These are phyloP conservation scores for Brachyptera putata DNA, from an alignment of 2,888 invertebrate species.

Conservation along the genomic window DNA sequence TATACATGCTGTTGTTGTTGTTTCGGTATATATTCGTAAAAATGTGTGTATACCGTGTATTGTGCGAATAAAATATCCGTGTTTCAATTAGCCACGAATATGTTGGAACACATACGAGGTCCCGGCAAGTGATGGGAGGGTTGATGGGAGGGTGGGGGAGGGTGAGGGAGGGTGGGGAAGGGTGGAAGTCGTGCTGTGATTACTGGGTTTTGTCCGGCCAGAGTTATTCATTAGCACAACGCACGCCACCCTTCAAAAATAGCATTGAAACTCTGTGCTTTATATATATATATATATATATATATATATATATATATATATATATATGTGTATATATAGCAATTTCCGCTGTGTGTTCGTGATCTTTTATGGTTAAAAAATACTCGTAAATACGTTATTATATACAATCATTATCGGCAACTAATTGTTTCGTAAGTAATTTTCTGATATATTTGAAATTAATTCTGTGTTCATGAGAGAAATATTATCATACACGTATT, in stretches of 20 bases:
- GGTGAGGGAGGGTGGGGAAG: neutral
- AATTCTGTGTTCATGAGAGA: no score
- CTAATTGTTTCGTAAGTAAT: conserved; percentile 9
- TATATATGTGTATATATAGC: no score
- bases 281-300: no score
- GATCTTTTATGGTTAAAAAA: conserved; percentile 9
- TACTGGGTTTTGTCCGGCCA: neutral
- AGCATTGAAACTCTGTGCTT: neutral
- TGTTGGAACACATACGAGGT: no score
- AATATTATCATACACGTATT: no score
- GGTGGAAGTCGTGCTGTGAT: neutral
- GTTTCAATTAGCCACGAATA: conserved; percentile 12
- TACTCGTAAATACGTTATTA: conserved; percentile 4
- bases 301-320: no score
- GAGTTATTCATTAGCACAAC: conserved; percentile 13
- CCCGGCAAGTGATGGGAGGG: no score
- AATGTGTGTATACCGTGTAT: conserved; percentile 3
- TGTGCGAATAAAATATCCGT: conserved; percentile 13
- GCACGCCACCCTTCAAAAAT: conserved; percentile 16
- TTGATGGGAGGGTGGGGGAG: neutral
- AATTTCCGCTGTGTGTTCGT: no score
- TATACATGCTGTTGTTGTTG: no score
- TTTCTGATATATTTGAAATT: neutral
- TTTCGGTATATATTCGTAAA: no score
- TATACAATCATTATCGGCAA: conserved; percentile 8